phyloP scores from a whole-genome alignment of 2,113 vertebrate species.

The Canis aureus region DNA sequence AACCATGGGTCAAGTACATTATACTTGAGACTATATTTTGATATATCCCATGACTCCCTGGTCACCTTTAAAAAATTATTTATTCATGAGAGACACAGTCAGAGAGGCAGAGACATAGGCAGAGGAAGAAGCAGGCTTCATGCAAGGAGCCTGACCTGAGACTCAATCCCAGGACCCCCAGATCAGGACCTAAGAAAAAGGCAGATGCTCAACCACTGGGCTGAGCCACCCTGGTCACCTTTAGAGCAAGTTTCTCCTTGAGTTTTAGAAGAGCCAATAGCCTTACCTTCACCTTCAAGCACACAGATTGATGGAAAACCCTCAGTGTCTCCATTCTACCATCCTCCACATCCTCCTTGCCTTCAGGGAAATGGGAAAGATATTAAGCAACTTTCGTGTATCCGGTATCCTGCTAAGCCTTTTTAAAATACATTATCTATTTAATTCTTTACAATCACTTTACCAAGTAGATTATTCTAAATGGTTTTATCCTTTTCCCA shows the following conservation, averaged over 20 bases:
- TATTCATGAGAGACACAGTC: too few relatives aligned
- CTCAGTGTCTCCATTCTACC: neutral
- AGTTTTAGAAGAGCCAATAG: neutral
- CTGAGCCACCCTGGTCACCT: neutral
- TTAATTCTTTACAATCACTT: constrained; percentile 1
- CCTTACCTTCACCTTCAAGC: neutral
- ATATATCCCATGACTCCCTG: neutral
- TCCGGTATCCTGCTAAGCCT: neutral
- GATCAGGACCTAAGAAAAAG: too few relatives aligned
- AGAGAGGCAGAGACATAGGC: too few relatives aligned
- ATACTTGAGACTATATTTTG: neutral
- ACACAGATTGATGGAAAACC: neutral
- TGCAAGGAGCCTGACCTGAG: too few relatives aligned
- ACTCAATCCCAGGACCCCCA: too few relatives aligned
- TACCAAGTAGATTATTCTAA: constrained; percentile 42
- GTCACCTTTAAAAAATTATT: neutral
- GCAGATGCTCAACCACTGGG: too few relatives aligned
- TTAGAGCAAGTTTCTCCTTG: neutral
- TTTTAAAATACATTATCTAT: neutral
- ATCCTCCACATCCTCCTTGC: neutral
- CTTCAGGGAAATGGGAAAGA: neutral
- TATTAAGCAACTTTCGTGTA: neutral
- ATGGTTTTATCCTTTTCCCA: constrained; percentile 16
- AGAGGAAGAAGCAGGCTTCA: too few relatives aligned
- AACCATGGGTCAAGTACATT: neutral